These are phyloP conservation scores for Scaptomyza parva DNA, from an alignment of 2,888 invertebrate species.

Conservation along the genomic window DNA sequence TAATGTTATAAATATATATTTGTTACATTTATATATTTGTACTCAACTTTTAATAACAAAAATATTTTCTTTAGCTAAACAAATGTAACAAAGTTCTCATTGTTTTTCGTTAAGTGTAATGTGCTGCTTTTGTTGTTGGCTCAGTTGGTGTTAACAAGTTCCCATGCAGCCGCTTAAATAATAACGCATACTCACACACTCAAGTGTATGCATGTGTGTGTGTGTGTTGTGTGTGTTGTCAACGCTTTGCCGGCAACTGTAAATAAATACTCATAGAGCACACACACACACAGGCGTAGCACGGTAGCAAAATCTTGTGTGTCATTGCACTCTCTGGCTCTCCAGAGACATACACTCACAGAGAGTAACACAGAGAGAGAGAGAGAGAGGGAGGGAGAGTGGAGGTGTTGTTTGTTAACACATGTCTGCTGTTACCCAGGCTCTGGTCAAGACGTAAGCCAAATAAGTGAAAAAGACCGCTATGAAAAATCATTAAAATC, in stretches of 20 bases:
- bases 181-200: constrained; percentile 70
- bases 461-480: constrained; percentile 61
- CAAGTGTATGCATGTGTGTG: constrained; percentile 9
- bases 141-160: constrained; percentile 81
- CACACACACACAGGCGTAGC: no score
- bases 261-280: constrained; percentile 80
- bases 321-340: constrained; percentile 75
- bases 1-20: no score
- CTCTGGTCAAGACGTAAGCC: constrained; percentile 51
- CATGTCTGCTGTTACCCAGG: constrained; percentile 4
- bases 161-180: constrained; percentile 81
- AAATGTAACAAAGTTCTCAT: not conserved
- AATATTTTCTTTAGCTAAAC: no score
- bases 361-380: no score
- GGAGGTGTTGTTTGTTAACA: constrained; percentile 13
- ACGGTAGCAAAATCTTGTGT: constrained; percentile 79
- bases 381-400: not conserved
- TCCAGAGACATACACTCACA: no score
- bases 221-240: constrained; percentile 58
- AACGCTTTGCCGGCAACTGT: constrained; percentile 69
- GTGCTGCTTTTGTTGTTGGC: constrained; percentile 40
- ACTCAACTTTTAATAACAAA: not conserved
- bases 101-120: not conserved
- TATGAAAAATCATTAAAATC: constrained; percentile 78
- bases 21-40: no score